Evolutionary conservation across 2,888 invertebrate genomes (phyloP).

Genomic region (Heliothis peltigera): DNA sequence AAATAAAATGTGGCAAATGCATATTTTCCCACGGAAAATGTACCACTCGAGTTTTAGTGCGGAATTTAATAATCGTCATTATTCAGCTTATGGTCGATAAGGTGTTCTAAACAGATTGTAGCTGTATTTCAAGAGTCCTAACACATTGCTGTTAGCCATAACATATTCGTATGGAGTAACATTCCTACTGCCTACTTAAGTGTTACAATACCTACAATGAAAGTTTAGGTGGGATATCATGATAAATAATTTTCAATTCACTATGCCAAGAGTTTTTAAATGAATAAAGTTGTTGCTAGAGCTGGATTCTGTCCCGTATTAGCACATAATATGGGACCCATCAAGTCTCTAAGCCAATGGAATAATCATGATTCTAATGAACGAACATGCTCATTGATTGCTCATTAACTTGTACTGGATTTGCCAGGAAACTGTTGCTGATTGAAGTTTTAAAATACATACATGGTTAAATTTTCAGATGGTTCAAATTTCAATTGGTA

Average conservation of each 20-base stretch:
- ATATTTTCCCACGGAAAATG: slow-evolving; percentile 45
- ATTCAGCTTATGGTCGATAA: neutral
- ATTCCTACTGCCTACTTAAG: no score
- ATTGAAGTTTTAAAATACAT: no score
- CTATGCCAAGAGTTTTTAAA: no score
- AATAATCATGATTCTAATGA: neutral
- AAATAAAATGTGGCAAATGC: slow-evolving; percentile 19
- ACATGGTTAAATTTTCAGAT: no score
- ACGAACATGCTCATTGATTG: neutral
- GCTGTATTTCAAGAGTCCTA: neutral
- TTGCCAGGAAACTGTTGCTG: no score
- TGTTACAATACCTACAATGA: no score
- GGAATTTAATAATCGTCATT: neutral
- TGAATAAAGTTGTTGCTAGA: neutral
- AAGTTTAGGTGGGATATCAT: no score
- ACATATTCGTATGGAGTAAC: neutral
- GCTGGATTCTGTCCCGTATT: neutral
- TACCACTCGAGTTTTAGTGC: slow-evolving; percentile 1
- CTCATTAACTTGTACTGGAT: neutral
- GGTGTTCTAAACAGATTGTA: neutral
- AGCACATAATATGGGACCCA: neutral
- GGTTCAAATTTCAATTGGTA: no score
- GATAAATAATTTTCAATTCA: neutral
- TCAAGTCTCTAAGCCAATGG: neutral
- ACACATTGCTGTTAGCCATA: no score